Percentiles rank a stretch among this genome's conserved stretches.
Conservation (phyloP, 2,888 invertebrate genomes). For the Ichneumoninae sp. region DNA sequence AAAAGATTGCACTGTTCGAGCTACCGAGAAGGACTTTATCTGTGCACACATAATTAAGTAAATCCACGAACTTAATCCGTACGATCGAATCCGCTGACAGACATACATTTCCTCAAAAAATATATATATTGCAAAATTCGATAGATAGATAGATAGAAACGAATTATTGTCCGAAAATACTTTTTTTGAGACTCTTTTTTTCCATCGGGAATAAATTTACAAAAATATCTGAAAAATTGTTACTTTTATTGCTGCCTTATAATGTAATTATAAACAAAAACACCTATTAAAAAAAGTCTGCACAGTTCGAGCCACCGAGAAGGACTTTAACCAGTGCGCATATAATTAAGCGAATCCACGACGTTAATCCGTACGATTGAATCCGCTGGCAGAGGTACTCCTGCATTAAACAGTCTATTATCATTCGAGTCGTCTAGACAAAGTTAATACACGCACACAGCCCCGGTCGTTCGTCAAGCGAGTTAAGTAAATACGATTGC, state of each 20-base stretch:
- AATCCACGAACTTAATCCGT: slow-evolving; percentile 33
- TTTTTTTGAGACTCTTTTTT: too few species aligned
- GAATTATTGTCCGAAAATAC: too few species aligned
- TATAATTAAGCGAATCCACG: slow-evolving; percentile 25
- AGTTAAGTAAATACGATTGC: slow-evolving; percentile 51
- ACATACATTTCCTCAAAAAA: too few species aligned
- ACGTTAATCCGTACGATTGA: slow-evolving; percentile 50
- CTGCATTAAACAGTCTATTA: slow-evolving; percentile 49
- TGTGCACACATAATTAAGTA: slow-evolving; percentile 1
- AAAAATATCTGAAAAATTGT: not conserved
- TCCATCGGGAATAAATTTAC: too few species aligned
- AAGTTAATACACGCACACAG: slow-evolving; percentile 46
- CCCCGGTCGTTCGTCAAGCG: not conserved
- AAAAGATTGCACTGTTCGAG: not conserved
- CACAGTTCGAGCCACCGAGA: too few species aligned
- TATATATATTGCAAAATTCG: too few species aligned
- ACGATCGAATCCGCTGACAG: not conserved
- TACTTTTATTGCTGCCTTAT: not conserved
- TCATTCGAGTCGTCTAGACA: slow-evolving; percentile 62
- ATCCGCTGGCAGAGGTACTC: slow-evolving; percentile 30
- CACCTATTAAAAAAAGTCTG: not conserved
- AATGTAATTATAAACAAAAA: not conserved
- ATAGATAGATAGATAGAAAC: too few species aligned
- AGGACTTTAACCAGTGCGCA: not conserved
- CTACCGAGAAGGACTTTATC: not conserved